Conservation (phyloP, 2,113 vertebrate species). For the Butorides virescens region DNA sequence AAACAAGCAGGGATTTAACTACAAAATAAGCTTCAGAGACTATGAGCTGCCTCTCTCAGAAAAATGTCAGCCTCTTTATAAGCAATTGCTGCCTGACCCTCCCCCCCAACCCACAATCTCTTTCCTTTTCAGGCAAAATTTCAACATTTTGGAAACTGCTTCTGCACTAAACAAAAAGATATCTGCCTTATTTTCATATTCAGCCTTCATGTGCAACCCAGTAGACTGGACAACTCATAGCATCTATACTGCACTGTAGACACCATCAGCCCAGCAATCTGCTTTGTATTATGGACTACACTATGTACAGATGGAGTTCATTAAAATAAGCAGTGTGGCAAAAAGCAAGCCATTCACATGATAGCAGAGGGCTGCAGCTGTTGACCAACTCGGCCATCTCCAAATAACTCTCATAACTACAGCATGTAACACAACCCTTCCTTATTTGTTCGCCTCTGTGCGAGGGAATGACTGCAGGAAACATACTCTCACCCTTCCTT, state of each 20-base stretch:
- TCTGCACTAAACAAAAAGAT: not conserved
- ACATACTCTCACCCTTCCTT: not conserved
- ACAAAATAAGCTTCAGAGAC: not conserved
- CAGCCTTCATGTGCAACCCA: not conserved
- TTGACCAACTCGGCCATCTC: not conserved
- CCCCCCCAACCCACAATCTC: no score
- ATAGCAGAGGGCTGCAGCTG: conserved; percentile 46
- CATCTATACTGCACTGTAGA: not conserved
- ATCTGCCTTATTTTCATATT: not conserved
- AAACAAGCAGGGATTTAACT: not conserved
- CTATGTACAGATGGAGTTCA: not conserved
- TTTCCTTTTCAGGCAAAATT: not conserved
- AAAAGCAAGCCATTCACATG: not conserved
- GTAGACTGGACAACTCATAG: not conserved
- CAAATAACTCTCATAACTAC: conserved; percentile 30
- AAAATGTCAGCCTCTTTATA: not conserved
- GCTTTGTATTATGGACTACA: not conserved
- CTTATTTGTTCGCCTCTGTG: not conserved
- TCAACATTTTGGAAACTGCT: not conserved
- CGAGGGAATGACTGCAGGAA: not conserved
- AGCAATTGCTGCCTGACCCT: not conserved
- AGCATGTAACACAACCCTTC: not conserved
- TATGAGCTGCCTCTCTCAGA: not conserved
- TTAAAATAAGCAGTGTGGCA: conserved; percentile 35
- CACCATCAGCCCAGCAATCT: not conserved